Evolutionary conservation across 2,888 invertebrate genomes (phyloP).

Genomic region (Drosophila hamatofila): DNA sequence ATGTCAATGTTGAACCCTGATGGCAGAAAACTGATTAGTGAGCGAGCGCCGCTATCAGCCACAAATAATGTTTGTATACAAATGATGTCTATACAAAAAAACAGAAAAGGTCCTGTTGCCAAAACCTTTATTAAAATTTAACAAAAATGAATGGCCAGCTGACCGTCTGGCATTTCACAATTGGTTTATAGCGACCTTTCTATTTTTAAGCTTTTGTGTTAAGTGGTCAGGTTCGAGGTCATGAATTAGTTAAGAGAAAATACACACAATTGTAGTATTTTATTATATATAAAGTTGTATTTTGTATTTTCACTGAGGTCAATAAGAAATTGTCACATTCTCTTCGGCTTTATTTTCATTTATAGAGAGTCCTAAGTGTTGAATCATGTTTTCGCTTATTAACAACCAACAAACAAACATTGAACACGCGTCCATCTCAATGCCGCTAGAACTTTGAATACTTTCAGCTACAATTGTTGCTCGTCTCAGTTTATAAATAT

Average conservation of each 20-base stretch:
- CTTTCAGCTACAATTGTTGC: conserved; percentile 10
- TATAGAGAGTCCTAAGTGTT: neutral
- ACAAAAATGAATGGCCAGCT: conserved; percentile 1
- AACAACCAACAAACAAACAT: neutral
- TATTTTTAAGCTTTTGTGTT: conserved; percentile 5
- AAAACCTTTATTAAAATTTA: neutral
- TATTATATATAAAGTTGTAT: neutral
- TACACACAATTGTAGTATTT: neutral
- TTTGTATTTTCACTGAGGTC: neutral
- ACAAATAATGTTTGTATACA: neutral
- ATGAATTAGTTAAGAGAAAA: neutral
- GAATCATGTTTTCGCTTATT: neutral
- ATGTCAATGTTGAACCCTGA: neutral
- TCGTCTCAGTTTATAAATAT: conserved; percentile 22
- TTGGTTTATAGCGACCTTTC: conserved; percentile 2
- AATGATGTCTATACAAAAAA: neutral
- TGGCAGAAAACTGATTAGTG: conserved; percentile 2
- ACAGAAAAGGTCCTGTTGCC: neutral
- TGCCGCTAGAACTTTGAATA: neutral
- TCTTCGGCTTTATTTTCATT: neutral
- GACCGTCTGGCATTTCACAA: conserved; percentile 7
- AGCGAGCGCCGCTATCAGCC: conserved; percentile 2
- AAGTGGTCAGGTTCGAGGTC: neutral
- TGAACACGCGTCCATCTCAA: conserved; percentile 7
- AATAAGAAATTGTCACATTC: neutral